Evolutionary conservation across 2,797 vertebrate genomes (phyloP), one percentile per base, ranked within the genome.

Genomic region (Coendou prehensilis): DNA sequence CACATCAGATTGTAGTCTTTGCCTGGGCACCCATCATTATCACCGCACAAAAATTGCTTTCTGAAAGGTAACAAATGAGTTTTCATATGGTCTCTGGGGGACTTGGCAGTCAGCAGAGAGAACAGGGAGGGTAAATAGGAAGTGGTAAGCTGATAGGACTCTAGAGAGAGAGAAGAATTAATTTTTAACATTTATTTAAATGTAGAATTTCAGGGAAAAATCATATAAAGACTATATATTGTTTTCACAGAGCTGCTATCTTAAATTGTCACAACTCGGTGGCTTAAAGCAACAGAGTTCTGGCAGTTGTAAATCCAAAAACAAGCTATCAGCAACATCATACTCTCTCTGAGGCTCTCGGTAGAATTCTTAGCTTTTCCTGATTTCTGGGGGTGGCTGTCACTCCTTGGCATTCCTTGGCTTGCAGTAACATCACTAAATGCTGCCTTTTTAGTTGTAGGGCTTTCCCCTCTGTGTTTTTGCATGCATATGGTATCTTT

Each of bases 181-280:
- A 80, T 52, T 17, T 90, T 69, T 50, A 79, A 75, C 20, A 82
- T 33, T 67, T 75, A 41, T 45, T 78, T 91, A 87, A 41, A 47
- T 56, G n/a, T 82, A 18, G 26, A 15, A 63, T 82, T 82, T 93
- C 41, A 91, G 56, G n/a, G 41, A 92, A 67, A 89, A 81, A 61
- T 67, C 14, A 28, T 81, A 64, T 81, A 37, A 81, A 85, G 30
- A 23, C 61, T 50, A 41, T 45, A 8, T 87, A n/a, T 71, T 82
- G 23, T 15, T 82, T 87, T 91, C 67, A 45, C 45, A 64, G 22
- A 45, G 26, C 11, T 52, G 33, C 8, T 22, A 2, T 63, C n/a
- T 50, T 26, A 75, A 92, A 52, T 5, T 86, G 14, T 67, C 17
- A 15, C 45, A 50, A 30, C 5, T 47, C 14, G 8, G 30, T 90